Percentiles rank a stretch among this genome's conserved stretches.
phyloP scores from a whole-genome alignment of 2,113 vertebrate genomes.

The Lepidothrix coronata region DNA sequence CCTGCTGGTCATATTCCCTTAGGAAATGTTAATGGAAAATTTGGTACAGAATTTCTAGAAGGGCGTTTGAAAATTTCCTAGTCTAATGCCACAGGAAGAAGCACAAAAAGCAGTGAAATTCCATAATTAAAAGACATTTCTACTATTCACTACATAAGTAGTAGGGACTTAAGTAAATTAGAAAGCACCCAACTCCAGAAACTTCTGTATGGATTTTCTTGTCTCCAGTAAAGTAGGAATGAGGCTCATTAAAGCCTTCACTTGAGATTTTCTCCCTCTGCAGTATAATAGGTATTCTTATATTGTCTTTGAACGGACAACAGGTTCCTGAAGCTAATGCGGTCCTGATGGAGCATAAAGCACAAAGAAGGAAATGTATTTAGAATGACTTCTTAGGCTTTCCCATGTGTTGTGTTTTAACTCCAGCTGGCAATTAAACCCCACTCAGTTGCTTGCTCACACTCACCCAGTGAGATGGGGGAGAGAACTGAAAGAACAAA shows the following conservation, averaged over 20 bases:
- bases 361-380: neutral
- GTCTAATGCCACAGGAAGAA: neutral
- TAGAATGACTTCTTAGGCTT: neutral
- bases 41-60: neutral
- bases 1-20: neutral
- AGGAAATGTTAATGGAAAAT: neutral
- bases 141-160: neutral
- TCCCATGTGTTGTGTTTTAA: neutral
- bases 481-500: neutral
- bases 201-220: neutral
- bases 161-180: neutral
- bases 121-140: neutral
- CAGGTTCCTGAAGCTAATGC: neutral
- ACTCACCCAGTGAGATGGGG: neutral
- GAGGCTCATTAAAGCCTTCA: neutral
- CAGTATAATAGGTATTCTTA: neutral
- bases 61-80: neutral
- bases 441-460: neutral
- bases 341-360: neutral
- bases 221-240: neutral
- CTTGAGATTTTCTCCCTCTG: neutral
- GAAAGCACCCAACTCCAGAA: neutral
- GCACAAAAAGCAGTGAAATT: neutral
- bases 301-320: neutral
- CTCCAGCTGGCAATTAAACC: neutral